phyloP scores from a whole-genome alignment of 2,113 vertebrate genomes.

The Albula glossodonta region DNA sequence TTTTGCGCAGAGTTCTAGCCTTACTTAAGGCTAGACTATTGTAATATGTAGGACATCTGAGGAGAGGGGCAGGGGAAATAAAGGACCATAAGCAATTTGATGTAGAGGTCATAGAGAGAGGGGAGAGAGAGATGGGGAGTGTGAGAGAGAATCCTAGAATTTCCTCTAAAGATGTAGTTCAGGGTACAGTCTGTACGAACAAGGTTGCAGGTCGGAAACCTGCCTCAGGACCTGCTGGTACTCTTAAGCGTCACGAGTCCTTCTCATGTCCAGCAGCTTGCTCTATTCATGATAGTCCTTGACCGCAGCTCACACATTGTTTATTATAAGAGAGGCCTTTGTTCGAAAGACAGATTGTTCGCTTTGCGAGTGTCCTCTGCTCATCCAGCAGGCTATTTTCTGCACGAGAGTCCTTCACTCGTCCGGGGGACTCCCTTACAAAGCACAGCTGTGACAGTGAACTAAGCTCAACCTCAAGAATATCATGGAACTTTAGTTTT shows the following conservation, averaged over 20 bases:
- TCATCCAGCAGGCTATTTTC: not conserved
- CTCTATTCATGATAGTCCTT: not conserved
- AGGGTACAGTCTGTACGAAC: not conserved
- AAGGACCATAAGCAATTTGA: slow-evolving; percentile 27
- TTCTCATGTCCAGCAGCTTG: not conserved
- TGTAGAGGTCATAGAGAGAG: slow-evolving; percentile 22
- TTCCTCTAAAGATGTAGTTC: slow-evolving; percentile 6
- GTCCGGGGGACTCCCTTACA: not conserved
- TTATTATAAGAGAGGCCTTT: slow-evolving; percentile 11
- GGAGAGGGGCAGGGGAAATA: not conserved
- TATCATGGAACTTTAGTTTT: too few species aligned
- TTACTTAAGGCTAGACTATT: slow-evolving; percentile 30
- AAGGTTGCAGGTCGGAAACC: slow-evolving; percentile 12
- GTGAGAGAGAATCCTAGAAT: not conserved
- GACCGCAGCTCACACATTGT: not conserved
- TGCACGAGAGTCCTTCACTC: not conserved
- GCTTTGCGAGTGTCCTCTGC: not conserved
- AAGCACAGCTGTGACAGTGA: not conserved
- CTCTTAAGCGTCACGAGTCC: slow-evolving; percentile 5
- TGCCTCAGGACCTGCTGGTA: not conserved
- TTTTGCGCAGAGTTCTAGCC: not conserved
- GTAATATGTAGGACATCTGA: slow-evolving; percentile 33
- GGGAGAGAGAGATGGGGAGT: not conserved
- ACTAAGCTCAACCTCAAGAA: not conserved
- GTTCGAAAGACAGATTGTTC: slow-evolving; percentile 11